Base-by-base conservation (phyloP, 2,888 invertebrate genomes). In the Glaucopsyche alexis region DNA sequence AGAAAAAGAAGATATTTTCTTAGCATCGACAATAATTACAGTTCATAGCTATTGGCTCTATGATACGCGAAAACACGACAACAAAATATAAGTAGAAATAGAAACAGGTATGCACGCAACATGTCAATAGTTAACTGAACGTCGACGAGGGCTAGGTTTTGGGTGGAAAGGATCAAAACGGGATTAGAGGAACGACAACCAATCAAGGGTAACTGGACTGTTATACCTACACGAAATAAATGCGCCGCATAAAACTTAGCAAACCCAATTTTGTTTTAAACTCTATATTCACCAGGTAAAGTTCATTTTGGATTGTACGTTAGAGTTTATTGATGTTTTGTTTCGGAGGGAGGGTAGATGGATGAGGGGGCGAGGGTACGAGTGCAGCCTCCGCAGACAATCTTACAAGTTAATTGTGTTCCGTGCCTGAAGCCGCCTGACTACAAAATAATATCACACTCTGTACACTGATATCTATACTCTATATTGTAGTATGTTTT, bases 121-220 rank as follows among this genome's bases (percentile, higher is more conserved):
- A 93, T 91, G 91, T 90, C 93, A 91, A 90, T 91, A 93, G 93
- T 91, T 88, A 90, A 89, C 87, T 85, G 85, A 87, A 85, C 83
- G 82, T 84, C 87, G 85, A 90, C 90, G 92, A 92, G 93, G 93
- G 93, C 94, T 88, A 90, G 88, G 89, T 91, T 90, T 89, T 87
- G 90, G 94, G 93, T 93, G 94, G 94, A 93, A 93, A 91, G 94
- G 94, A 94, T 95, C 94, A 94, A 94, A 94, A 93, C 91, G 93
- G 94, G 94, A 95, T 95, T 95, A 95, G 94, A 94, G 91, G 92
- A 94, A 94, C 94, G 94, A 94, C 94, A 94, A 94, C 94, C 94
- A 95, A 95, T 95, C 95, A 95, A 94, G 94, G 93, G 93, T 93
- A 93, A 93, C 93, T 92, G 93, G 93, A 93, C 93, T 89, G 89